These are phyloP conservation scores for Cyrtorhinus lividipennis DNA, from an alignment of 1,140 invertebrate species.

Conservation along the genomic window DNA sequence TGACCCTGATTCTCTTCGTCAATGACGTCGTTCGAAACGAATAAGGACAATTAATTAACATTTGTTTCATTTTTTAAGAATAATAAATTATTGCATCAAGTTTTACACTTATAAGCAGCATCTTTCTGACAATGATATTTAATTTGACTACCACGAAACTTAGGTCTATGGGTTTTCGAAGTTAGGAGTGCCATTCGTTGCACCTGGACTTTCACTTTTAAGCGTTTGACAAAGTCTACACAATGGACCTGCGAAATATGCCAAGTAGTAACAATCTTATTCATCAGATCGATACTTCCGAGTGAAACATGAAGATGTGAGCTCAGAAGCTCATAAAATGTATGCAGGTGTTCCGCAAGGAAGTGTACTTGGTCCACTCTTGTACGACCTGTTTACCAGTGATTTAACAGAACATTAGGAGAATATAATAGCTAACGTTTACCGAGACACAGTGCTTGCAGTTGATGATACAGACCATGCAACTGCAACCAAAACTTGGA, in stretches of 20 bases:
- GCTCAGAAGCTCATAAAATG: not conserved
- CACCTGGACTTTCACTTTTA: too few relatives aligned
- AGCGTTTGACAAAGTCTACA: too few relatives aligned
- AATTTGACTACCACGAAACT: too few relatives aligned
- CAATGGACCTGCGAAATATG: not conserved
- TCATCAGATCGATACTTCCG: not conserved
- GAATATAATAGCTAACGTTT: not conserved
- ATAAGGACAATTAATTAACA: too few relatives aligned
- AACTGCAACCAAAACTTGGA: not conserved
- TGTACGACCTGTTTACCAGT: not conserved
- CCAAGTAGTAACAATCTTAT: not conserved
- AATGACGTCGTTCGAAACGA: too few relatives aligned
- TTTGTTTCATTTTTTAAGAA: too few relatives aligned
- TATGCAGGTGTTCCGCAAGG: not conserved
- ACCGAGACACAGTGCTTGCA: not conserved
- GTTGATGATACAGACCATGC: not conserved
- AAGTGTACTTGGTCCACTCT: not conserved
- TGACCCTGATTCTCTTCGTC: too few relatives aligned
- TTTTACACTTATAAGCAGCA: too few relatives aligned
- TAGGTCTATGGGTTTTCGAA: too few relatives aligned
- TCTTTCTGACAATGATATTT: too few relatives aligned
- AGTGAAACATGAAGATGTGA: not conserved
- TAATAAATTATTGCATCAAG: too few relatives aligned
- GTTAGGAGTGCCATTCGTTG: too few relatives aligned
- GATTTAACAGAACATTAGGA: not conserved